phyloP scores from a whole-genome alignment of 2,888 invertebrate species.

The Taenaris catops region DNA sequence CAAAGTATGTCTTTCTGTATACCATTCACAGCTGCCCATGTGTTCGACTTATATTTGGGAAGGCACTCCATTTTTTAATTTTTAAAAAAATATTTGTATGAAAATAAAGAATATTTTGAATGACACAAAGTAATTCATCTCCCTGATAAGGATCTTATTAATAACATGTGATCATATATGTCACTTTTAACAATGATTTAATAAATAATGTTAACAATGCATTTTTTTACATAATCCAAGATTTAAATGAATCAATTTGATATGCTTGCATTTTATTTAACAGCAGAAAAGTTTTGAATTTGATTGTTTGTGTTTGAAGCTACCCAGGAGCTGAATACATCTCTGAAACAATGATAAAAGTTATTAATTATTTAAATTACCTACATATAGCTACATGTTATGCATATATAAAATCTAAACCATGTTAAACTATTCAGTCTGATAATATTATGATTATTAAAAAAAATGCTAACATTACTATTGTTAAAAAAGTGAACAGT shows the following conservation, averaged over 20 bases:
- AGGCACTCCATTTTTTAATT: constrained; percentile 21
- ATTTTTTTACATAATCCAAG: constrained; percentile 10
- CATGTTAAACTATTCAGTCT: no score
- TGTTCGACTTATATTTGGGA: constrained; percentile 17
- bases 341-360: constrained; percentile 83
- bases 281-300: constrained; percentile 88
- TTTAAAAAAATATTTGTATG: constrained; percentile 10
- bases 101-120: constrained; percentile 11
- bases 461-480: no score
- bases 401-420: no score
- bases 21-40: constrained; percentile 7
- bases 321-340: constrained; percentile 95
- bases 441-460: no score
- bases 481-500: no score
- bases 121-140: constrained; percentile 13
- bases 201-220: constrained; percentile 27
- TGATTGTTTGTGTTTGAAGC: constrained; percentile 91
- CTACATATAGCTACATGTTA: no score
- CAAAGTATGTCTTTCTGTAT: constrained; percentile 5
- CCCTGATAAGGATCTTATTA: constrained; percentile 4
- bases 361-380: no score
- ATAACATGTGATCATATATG: constrained; percentile 1
- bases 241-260: constrained; percentile 17
- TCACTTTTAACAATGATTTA: constrained; percentile 16
- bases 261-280: constrained; percentile 80